Evolutionary conservation across 2,888 invertebrate species (phyloP).

Genomic region (Cantharis rufa): DNA sequence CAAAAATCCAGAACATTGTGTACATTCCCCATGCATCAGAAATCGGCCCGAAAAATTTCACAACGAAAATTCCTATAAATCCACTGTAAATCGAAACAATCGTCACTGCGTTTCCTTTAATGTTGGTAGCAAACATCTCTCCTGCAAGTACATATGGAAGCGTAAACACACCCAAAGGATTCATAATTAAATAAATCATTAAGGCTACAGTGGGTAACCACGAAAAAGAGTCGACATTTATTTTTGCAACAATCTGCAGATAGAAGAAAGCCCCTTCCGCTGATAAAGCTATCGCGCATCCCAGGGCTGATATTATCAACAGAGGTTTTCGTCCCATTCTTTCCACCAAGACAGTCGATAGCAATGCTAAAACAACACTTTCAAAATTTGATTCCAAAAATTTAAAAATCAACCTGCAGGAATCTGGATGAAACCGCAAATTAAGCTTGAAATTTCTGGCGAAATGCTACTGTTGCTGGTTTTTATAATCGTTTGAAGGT

Average conservation of each 20-base stretch:
- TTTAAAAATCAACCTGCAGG: conserved; percentile 54
- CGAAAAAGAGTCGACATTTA: conserved; percentile 53
- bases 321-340: conserved; percentile 61
- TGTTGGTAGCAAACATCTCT: conserved; percentile 67
- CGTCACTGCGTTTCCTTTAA: conserved; percentile 55
- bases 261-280: conserved; percentile 61
- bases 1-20: conserved; percentile 1
- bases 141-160: conserved; percentile 67
- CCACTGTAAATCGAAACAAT: background rate
- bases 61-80: conserved; percentile 48
- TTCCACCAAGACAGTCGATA: conserved; percentile 53
- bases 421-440: conserved; percentile 64
- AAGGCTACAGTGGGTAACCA: conserved; percentile 62
- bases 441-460: conserved; percentile 61
- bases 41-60: conserved; percentile 34
- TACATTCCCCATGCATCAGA: background rate
- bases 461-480: conserved; percentile 59
- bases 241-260: conserved; percentile 55
- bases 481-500: conserved; percentile 60
- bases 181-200: conserved; percentile 62
- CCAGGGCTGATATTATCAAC: conserved; percentile 60
- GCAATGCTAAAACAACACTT: background rate
- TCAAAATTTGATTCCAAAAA: background rate
- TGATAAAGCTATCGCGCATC: conserved; percentile 60
- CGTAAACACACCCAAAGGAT: conserved; percentile 64